phyloP scores from a whole-genome alignment of 2,113 vertebrate genomes.

The Willisornis vidua region DNA sequence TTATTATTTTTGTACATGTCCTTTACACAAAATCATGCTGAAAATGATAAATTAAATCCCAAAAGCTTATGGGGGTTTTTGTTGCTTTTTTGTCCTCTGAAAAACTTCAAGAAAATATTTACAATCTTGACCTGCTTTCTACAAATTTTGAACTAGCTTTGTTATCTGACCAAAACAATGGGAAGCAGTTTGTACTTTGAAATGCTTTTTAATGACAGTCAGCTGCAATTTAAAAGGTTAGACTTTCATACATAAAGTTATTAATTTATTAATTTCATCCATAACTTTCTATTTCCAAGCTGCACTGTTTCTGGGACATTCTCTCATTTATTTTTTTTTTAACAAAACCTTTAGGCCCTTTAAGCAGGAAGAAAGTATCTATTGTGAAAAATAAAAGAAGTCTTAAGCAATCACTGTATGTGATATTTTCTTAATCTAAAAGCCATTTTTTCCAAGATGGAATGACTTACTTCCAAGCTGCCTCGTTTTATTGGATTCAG shows the following conservation, averaged over 20 bases:
- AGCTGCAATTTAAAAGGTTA: not conserved
- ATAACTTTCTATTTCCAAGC: not conserved
- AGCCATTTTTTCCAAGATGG: not conserved
- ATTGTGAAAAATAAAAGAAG: not conserved
- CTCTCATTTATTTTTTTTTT: not conserved
- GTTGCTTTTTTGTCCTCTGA: not conserved
- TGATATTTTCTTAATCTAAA: not conserved
- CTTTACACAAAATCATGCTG: not conserved
- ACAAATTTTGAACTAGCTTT: not conserved
- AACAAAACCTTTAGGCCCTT: not conserved
- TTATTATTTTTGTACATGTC: not conserved
- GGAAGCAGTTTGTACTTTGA: not conserved
- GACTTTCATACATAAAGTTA: not conserved
- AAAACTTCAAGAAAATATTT: not conserved
- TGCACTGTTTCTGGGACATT: not conserved
- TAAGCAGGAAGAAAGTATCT: not conserved
- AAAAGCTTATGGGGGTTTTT: no score
- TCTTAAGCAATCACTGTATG: not conserved
- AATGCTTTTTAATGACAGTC: not conserved
- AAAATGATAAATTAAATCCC: not conserved
- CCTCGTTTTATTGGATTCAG: slow-evolving; percentile 95
- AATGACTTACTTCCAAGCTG: slow-evolving; percentile 89
- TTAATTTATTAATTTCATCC: not conserved
- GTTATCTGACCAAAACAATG: not conserved
- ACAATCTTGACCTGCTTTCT: not conserved